Conservation (phyloP, 2,113 vertebrate species). For the Trogon melanurus region DNA sequence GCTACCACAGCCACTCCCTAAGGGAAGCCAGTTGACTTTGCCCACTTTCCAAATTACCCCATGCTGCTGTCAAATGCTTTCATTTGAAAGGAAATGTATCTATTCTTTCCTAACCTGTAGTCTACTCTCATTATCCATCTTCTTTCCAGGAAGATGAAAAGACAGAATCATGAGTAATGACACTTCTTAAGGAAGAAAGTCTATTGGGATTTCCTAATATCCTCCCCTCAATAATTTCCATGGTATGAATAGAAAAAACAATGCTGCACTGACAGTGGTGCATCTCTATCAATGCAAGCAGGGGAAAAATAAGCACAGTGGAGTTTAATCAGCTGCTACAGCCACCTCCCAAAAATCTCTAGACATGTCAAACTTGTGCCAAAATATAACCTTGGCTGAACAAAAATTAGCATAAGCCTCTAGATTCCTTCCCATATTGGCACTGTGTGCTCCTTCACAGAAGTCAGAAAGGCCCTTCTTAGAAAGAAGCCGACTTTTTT, state of each 20-base stretch:
- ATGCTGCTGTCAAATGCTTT: not conserved
- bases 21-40: not conserved
- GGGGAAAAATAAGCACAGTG: not conserved
- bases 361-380: not conserved
- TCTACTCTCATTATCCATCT: not conserved
- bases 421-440: not conserved
- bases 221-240: not conserved
- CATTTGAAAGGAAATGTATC: not conserved
- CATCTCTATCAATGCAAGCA: not conserved
- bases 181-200: not conserved
- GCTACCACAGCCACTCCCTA: not conserved
- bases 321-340: not conserved
- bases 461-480: not conserved
- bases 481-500: not conserved
- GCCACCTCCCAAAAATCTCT: not conserved
- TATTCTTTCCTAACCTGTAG: not conserved
- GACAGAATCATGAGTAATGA: not conserved
- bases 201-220: not conserved
- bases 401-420: not conserved
- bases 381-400: not conserved
- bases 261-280: not conserved
- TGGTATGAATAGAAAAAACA: not conserved
- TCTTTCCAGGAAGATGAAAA: not conserved
- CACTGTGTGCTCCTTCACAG: not conserved
- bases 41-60: not conserved